A percentile compares a stretch with the other conserved stretches of the same genome.
phyloP scores from a whole-genome alignment of 2,113 vertebrate species.

The Carlito syrichta region DNA sequence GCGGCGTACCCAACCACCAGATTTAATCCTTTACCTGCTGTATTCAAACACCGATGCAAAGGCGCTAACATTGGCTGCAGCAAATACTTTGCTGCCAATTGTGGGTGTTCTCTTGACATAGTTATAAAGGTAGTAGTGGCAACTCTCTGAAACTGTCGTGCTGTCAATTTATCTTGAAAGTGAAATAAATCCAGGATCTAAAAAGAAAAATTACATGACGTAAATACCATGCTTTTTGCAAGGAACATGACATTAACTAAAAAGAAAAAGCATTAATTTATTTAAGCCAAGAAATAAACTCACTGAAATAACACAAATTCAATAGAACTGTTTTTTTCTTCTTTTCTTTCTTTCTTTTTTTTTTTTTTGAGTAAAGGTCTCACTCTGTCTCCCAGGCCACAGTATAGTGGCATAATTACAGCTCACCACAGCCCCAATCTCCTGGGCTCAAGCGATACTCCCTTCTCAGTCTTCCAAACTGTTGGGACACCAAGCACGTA shows the following conservation, averaged over 20 bases:
- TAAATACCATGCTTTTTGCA: not conserved
- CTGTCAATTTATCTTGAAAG: constrained; percentile 87
- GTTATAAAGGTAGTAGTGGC: constrained; percentile 86
- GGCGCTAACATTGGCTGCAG: constrained; percentile 87
- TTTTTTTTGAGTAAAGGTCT: too few species aligned
- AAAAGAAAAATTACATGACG: not conserved
- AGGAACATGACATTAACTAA: not conserved
- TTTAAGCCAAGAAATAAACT: not conserved
- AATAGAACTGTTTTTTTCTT: too few species aligned
- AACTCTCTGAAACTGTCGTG: constrained; percentile 91
- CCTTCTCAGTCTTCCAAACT: too few species aligned
- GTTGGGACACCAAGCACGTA: too few species aligned
- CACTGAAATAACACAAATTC: not conserved
- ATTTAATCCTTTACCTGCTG: constrained; percentile 76
- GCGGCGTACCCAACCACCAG: not conserved
- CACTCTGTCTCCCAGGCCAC: too few species aligned
- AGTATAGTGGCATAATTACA: too few species aligned
- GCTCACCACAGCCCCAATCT: too few species aligned
- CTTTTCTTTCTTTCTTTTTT: too few species aligned
- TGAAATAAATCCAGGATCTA: constrained; percentile 93
- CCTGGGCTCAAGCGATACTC: too few species aligned
- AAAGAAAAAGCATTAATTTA: not conserved
- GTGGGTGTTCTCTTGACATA: constrained; percentile 85
- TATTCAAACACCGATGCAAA: constrained; percentile 79
- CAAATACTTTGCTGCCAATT: constrained; percentile 85